Evolutionary conservation across 2,888 invertebrate species (phyloP).

Genomic region (Drosophila kuntzei): DNA sequence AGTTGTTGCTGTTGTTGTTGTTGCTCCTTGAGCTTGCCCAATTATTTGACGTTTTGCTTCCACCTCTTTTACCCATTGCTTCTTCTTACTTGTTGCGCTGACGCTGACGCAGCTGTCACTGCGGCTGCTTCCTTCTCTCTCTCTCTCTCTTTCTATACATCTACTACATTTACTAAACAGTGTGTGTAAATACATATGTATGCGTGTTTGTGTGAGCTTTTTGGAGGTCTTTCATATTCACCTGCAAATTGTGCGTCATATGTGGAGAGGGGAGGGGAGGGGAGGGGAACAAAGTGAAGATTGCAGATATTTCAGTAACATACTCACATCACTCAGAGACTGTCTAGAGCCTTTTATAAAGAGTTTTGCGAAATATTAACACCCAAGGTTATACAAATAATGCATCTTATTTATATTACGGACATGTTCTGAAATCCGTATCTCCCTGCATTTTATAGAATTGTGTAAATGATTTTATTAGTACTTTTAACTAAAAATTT

Average conservation of each 20-base stretch:
- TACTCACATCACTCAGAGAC: constrained; percentile 24
- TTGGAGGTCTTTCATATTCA: constrained; percentile 36
- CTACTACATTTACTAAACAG: not conserved
- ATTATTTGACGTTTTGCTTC: constrained; percentile 54
- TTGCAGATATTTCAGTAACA: constrained; percentile 43
- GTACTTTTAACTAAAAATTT: no score
- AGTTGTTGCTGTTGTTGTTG: constrained; percentile 39
- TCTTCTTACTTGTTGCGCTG: constrained; percentile 77
- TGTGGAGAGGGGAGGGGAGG: not conserved
- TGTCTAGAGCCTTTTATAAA: constrained; percentile 7
- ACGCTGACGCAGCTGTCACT: constrained; percentile 58
- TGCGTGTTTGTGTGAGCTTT: constrained; percentile 12
- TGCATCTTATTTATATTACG: not conserved
- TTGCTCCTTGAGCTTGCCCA: constrained; percentile 45
- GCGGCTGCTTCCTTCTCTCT: constrained; percentile 33
- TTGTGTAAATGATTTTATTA: no score
- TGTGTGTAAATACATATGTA: not conserved
- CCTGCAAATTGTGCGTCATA: constrained; percentile 58
- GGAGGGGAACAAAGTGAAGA: not conserved
- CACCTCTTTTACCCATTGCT: constrained; percentile 50
- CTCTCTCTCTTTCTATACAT: not conserved
- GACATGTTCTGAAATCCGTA: not conserved
- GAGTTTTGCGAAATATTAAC: constrained; percentile 11
- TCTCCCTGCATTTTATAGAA: not conserved
- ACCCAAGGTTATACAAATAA: constrained; percentile 20